Evolutionary conservation across 2,888 invertebrate genomes (phyloP).

Genomic region (Cosmia pyralina): DNA sequence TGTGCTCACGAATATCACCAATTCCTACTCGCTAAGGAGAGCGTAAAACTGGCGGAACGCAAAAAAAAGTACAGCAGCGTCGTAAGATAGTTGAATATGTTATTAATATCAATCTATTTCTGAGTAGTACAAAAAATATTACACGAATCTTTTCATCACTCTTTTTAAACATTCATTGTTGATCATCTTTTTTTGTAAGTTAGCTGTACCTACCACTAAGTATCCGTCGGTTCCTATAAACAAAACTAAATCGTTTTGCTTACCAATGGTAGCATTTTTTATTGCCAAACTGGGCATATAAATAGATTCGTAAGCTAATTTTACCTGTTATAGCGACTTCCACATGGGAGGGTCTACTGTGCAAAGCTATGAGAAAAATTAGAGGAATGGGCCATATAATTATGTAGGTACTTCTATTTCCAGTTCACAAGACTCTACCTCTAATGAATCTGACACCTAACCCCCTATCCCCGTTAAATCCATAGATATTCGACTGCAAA

Average conservation of each 20-base stretch:
- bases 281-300: too few relatives aligned
- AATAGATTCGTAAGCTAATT: too few relatives aligned
- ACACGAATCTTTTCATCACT: too few relatives aligned
- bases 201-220: neutral
- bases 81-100: neutral
- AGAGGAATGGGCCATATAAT: too few relatives aligned
- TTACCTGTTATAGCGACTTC: too few relatives aligned
- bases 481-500: neutral
- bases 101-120: neutral
- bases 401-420: too few relatives aligned
- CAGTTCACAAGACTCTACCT: neutral
- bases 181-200: neutral
- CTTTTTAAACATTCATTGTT: neutral
- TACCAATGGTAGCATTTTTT: too few relatives aligned
- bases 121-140: neutral
- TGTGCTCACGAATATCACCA: constrained; percentile 61
- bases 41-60: constrained; percentile 7
- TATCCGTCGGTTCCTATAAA: too few relatives aligned
- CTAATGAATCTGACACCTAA: too few relatives aligned
- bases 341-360: too few relatives aligned
- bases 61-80: constrained; percentile 6
- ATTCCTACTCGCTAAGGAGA: constrained; percentile 28
- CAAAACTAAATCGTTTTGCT: too few relatives aligned
- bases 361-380: too few relatives aligned
- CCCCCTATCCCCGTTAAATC: neutral